phyloP scores from a whole-genome alignment of 2,888 invertebrate genomes.

The Dryocosmus kuriphilus region DNA sequence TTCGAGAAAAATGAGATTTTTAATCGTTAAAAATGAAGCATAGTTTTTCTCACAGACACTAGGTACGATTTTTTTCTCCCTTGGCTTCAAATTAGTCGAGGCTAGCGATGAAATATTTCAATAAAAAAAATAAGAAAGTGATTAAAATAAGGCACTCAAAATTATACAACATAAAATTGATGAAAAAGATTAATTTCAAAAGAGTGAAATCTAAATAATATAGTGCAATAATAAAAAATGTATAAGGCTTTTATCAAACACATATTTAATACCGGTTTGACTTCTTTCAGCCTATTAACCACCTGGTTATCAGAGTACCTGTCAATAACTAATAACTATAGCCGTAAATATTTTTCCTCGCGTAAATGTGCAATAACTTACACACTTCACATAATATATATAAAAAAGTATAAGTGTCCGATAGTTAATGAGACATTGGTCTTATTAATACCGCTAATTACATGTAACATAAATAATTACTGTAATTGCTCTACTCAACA shows the following conservation, averaged over 20 bases:
- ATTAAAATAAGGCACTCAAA: too few species aligned
- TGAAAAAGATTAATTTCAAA: too few species aligned
- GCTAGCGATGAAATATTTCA: too few species aligned
- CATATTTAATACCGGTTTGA: not conserved
- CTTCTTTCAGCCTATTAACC: not conserved
- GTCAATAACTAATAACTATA: not conserved
- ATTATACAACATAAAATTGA: too few species aligned
- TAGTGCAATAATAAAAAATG: too few species aligned
- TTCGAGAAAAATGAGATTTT: too few species aligned
- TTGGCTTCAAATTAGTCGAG: too few species aligned
- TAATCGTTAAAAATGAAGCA: too few species aligned
- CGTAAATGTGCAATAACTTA: not conserved
- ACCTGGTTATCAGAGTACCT: not conserved
- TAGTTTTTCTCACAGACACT: too few species aligned
- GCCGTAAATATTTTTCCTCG: not conserved
- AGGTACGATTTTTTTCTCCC: too few species aligned
- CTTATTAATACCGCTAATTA: not conserved
- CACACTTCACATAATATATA: not conserved
- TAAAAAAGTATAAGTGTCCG: not conserved
- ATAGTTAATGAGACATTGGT: slow-evolving; percentile 5
- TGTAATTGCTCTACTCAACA: not conserved
- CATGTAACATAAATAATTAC: slow-evolving; percentile 22
- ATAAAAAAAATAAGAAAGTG: too few species aligned
- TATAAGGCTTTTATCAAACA: not conserved
- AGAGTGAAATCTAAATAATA: too few species aligned